Base-by-base conservation (phyloP, 1,140 invertebrate genomes). In the Psix sp. region DNA sequence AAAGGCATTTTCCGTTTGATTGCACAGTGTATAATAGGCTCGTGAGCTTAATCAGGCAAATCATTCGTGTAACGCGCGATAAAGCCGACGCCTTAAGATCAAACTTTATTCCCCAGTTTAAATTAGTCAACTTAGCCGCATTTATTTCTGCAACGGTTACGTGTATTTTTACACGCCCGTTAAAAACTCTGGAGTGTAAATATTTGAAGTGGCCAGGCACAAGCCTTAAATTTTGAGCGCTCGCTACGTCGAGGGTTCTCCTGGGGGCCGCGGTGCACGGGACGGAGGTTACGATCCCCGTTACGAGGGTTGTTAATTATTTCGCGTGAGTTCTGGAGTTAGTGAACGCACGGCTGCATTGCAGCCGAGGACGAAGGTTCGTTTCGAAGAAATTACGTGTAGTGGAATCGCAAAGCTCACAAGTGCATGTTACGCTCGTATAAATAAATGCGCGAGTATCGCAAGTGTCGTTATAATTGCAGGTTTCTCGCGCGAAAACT, bases 261-360 rank as follows among this genome's bases (percentile, higher is more conserved):
- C 24, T 40, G 36, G 51, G 62, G 60, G 60, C 36, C 46, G 60
- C 45, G 59, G 43, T 48, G 60, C 33, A 29, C 56, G 63, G 20
- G 56, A 35, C 49, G 57, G 56, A 39, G 56, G 66, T 60, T 57
- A 75, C 59, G 74, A 38, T 65, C 63, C 52, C 74, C 29, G 60
- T 57, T 67, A 67, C 68, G 49, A 73, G 68, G 63, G 63, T 83
- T 79, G 80, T 85, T 85, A 86, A 86, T 85, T 86, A 85, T 86
- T 85, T 84, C 80, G 67, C 57, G 63, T 76, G 78, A 83, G 79
- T 83, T 81, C 71, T 74, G 62, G 74, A 78, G 80, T 74, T 80
- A 80, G 70, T 56, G 48, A 74, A 77, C 67, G 76, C 60, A 57
- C 63, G 73, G 65, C 72, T 78, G 51, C 62, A 63, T 24, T 42